Base-by-base conservation (phyloP, 2,797 vertebrate species). In the Microcaecilia unicolor region DNA sequence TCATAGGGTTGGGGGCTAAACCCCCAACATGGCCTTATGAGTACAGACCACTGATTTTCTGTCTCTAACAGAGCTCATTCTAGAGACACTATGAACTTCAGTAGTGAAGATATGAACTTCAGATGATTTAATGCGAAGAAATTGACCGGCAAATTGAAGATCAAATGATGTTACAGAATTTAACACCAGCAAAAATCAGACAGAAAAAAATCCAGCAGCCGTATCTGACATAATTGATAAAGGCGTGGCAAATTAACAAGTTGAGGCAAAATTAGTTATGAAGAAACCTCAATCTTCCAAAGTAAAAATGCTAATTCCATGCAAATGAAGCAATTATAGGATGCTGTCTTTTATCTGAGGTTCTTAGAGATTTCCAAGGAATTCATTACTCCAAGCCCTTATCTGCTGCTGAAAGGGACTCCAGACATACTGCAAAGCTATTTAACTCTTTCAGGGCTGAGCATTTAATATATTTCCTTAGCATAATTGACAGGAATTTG, bases 91-190 rank as follows among this genome's bases (percentile, higher is more conserved):
- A n/a, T n/a, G n/a, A n/a, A n/a, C n/a, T n/a, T n/a, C n/a, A n/a
- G n/a, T n/a, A n/a, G n/a, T 28, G 50, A 41, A 42, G n/a, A 31
- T 19, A 22, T 15, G n/a, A 39, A 13, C 32, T 22, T 34, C 24
- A 24, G 23, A 4, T 2, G 41, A 51, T 50, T 41, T 31, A 34
- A 31, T 46, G 34, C 22, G 31, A 39, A 32, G 29, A 47, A 47
- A 50, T 53, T 34, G 34, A 3, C 22, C 39, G 48, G 21, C 56
- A 37, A 44, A 44, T 50, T 40, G 51, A 31, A 37, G 40, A 45
- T 37, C 22, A 41, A 43, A 62, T 51, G 25, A 17, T 25, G 40
- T 31, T 25, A 27, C 33, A 10, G 31, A 39, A 25, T 51, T 33
- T 55, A 41, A 6, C 17, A 18, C 34, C 23, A 31, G 25, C 52